A percentile compares a stretch with the other conserved stretches of the same genome.
Evolutionary conservation across 2,888 invertebrate species (phyloP).

Genomic region (Sarcophaga subvicina): DNA sequence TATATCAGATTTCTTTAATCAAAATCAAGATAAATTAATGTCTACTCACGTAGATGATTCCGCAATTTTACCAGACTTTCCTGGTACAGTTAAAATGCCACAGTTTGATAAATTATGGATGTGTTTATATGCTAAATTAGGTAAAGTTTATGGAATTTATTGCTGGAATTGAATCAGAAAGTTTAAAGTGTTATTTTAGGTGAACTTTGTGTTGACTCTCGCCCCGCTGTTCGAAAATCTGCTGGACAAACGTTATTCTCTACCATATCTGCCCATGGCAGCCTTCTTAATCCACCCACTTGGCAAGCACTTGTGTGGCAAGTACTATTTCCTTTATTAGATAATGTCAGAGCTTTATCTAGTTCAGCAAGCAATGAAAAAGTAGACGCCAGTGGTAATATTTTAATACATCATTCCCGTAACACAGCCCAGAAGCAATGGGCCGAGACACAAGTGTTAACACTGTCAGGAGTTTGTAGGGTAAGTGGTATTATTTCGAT

Average conservation of each 20-base stretch:
- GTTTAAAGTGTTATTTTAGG: conserved; percentile 79
- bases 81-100: conserved; percentile 91
- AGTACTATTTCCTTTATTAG: conserved; percentile 96
- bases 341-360: conserved; percentile 90
- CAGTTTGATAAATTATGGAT: conserved; percentile 97
- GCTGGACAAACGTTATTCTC: conserved; percentile 99
- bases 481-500: conserved; percentile 81
- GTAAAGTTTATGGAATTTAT: conserved; percentile 66
- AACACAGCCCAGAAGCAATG: conserved; percentile 99
- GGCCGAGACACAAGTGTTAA: conserved; percentile 98
- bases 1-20: conserved; percentile 98
- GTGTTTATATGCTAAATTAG: conserved; percentile 94
- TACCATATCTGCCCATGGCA: conserved; percentile 97
- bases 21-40: conserved; percentile 93
- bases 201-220: conserved; percentile 95
- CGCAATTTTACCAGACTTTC: conserved; percentile 92
- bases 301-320: conserved; percentile 98
- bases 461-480: conserved; percentile 94
- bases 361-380: conserved; percentile 86
- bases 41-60: conserved; percentile 88
- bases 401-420: conserved; percentile 98
- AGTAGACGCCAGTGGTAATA: conserved; percentile 95
- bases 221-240: conserved; percentile 98
- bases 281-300: conserved; percentile 91
- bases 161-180: background rate